Evolutionary conservation across 1,140 invertebrate species (phyloP), one percentile per base, ranked within the genome.

Genomic region (Conus ventricosus): DNA sequence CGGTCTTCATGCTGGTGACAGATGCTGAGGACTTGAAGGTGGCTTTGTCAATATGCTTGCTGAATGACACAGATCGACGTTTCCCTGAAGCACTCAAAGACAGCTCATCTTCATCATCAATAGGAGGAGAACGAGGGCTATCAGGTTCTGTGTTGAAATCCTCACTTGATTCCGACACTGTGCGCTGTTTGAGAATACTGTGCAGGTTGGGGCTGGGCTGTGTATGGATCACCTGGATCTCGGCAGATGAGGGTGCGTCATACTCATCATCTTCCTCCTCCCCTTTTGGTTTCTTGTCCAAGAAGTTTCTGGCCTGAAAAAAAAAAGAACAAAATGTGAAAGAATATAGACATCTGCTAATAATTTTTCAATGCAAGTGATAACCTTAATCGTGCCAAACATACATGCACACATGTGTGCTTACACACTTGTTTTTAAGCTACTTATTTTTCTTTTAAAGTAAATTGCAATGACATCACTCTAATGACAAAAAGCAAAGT

Each of bases 141-240:
- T 89, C 90, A 87, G 71, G 88, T 51, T 88, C 87, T 53, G 17
- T 63, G 25, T 51, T 84, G 17, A 60, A 39, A 76, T 94, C 94
- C 87, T 95, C 93, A 88, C 94, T 95, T 0, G 95, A 96, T 83
- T 95, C 95, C 0, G 95, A 95, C 11, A 94, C 71, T 27, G 92
- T 93, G 13, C 93, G 90, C 89, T 93, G 93, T 90, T 95, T 95
- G 23, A 95, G 91, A 80, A 95, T 95, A 67, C 95, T 92, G 51
- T 94, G 94, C 13, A 95, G 91, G 60, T 91, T 92, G 20, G 93
- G 93, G 2, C 84, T 27, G n/a, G 87, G 88, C 23, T 90, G 92
- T 11, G 92, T 90, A 88, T 94, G 93, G 7, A 95, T 87, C 3
- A 95, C 93, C 87, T 94, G 86, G 67, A 95, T 94, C 23, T 92